These are phyloP conservation scores for Cettia cetti DNA, from an alignment of 2,113 vertebrate species.

Conservation along the genomic window DNA sequence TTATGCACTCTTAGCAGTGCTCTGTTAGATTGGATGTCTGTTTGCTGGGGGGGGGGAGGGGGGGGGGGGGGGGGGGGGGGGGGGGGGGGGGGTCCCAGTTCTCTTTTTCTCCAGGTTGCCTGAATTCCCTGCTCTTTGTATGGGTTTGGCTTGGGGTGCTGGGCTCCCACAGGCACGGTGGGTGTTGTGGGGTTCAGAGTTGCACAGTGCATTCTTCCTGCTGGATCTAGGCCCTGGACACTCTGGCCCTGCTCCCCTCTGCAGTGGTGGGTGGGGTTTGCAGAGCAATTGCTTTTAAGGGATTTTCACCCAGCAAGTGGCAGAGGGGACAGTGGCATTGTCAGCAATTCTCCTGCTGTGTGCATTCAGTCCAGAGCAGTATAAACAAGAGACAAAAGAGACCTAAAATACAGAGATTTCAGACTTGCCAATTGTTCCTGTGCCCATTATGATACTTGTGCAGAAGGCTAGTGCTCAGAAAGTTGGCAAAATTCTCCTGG, in stretches of 20 bases:
- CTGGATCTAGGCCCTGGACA: neutral
- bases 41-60: neutral
- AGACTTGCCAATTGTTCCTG: neutral
- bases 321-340: neutral
- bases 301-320: neutral
- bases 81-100: neutral
- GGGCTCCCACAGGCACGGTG: accelerated
- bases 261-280: neutral
- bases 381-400: neutral
- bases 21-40: neutral
- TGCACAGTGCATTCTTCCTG: accelerated
- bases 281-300: neutral
- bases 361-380: neutral
- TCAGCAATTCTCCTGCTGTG: neutral
- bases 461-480: neutral
- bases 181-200: neutral
- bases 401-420: neutral
- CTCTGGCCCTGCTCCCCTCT: neutral
- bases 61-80: too few species aligned
- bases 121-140: neutral
- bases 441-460: neutral
- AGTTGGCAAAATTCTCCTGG: neutral
- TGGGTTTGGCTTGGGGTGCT: neutral
- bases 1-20: neutral
- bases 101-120: neutral